phyloP scores from a whole-genome alignment of 2,797 vertebrate genomes.

The Mus caroli region DNA sequence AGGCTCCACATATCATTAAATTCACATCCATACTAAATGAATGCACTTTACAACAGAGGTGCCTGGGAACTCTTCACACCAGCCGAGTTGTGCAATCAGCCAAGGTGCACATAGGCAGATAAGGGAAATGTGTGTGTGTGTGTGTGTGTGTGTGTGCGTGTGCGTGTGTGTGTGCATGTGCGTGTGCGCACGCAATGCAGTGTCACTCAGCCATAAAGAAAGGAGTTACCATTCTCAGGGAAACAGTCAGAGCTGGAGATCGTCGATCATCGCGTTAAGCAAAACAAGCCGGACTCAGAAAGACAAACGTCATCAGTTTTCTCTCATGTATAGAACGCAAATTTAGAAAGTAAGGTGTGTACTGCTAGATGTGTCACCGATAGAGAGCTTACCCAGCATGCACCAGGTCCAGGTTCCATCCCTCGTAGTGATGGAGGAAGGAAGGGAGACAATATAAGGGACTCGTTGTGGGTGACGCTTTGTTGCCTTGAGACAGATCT shows the following conservation, averaged over 20 bases:
- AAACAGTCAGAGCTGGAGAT: background rate
- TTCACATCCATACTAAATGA: background rate
- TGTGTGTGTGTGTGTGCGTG: background rate
- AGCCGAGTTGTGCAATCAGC: background rate
- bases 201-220: background rate
- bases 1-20: background rate
- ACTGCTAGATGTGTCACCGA: background rate
- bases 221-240: background rate
- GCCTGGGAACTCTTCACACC: no score
- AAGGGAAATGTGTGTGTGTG: background rate
- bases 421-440: background rate
- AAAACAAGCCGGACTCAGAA: background rate
- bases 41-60: background rate
- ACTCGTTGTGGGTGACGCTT: background rate
- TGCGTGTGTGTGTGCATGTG: background rate
- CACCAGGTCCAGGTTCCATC: background rate
- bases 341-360: background rate
- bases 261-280: background rate
- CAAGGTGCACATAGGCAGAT: background rate
- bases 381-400: background rate
- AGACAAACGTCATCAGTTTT: background rate
- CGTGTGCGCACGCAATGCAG: no score
- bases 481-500: background rate
- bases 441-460: background rate
- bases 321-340: background rate